Percentiles rank a stretch among this genome's conserved stretches.
Evolutionary conservation across 92 coral and sea anemone genomes (phyloP).

Genomic region (Zoanthus sociatus): DNA sequence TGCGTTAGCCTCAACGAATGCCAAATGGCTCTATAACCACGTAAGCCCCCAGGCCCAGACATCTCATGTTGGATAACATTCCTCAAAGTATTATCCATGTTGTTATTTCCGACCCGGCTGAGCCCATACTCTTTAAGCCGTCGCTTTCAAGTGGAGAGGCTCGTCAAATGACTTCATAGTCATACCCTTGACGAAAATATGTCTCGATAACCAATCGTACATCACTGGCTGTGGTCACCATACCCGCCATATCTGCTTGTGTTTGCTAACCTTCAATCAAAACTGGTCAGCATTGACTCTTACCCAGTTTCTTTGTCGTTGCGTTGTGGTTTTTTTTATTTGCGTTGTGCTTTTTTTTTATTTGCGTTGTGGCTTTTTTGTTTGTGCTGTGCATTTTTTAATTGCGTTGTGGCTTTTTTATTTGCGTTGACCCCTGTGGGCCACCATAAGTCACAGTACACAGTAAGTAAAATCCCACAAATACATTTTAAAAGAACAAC

Average conservation of each 20-base stretch:
- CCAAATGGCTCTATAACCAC: conserved; percentile 60
- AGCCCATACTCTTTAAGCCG: conserved; percentile 59
- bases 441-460: not conserved
- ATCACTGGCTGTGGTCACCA: conserved; percentile 7
- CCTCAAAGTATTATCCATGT: conserved; percentile 36
- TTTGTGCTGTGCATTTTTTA: not conserved
- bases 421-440: not conserved
- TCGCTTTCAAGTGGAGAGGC: conserved; percentile 61
- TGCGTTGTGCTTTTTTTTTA: not conserved
- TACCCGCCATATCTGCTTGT: not conserved
- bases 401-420: not conserved
- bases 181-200: conserved; percentile 58
- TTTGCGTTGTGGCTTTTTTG: no score
- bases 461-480: no score
- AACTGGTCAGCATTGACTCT: conserved; percentile 31
- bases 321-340: not conserved
- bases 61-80: conserved; percentile 32
- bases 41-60: conserved; percentile 40
- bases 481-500: no score
- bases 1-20: conserved; percentile 52
- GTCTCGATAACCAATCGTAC: conserved; percentile 14
- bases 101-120: conserved; percentile 44
- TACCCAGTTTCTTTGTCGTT: conserved; percentile 8
- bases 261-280: conserved; percentile 11
- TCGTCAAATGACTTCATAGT: conserved; percentile 50